phyloP scores from a whole-genome alignment of 2,113 vertebrate genomes.

The Aptenodytes patagonicus region DNA sequence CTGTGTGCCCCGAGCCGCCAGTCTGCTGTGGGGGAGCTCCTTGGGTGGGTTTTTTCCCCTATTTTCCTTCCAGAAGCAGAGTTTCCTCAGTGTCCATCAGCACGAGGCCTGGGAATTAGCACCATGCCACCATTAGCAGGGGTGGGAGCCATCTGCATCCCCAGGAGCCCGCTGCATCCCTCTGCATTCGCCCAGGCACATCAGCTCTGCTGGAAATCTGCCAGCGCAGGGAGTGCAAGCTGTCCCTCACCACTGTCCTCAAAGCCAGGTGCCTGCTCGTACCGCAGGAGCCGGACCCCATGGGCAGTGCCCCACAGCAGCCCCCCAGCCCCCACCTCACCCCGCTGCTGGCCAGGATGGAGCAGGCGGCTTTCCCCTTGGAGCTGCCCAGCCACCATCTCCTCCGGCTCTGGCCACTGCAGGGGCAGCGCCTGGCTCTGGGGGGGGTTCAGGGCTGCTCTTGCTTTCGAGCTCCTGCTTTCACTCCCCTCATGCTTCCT shows the following conservation, averaged over 20 bases:
- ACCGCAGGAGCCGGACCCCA: too few relatives aligned
- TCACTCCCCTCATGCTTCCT: background rate
- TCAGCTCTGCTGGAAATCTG: background rate
- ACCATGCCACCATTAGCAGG: rapidly evolving
- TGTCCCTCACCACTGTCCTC: background rate
- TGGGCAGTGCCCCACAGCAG: background rate
- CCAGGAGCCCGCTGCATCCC: background rate
- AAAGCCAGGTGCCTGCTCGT: rapidly evolving
- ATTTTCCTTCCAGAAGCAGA: rapidly evolving
- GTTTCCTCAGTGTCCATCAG: background rate
- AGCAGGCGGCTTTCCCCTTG: background rate
- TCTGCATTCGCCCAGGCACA: background rate
- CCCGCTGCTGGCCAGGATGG: background rate
- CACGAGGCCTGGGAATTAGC: background rate
- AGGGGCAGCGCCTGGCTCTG: background rate
- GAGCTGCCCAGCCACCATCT: background rate
- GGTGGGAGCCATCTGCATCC: background rate
- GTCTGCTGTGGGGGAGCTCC: rapidly evolving
- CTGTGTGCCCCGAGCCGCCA: background rate
- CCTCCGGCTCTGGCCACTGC: background rate
- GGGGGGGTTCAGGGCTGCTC: rapidly evolving
- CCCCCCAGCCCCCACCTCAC: background rate
- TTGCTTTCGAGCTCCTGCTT: background rate
- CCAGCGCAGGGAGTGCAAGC: rapidly evolving
- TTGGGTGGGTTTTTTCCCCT: background rate